Conservation (phyloP, 2,113 vertebrate species). For the Phalacrocorax pelagicus region DNA sequence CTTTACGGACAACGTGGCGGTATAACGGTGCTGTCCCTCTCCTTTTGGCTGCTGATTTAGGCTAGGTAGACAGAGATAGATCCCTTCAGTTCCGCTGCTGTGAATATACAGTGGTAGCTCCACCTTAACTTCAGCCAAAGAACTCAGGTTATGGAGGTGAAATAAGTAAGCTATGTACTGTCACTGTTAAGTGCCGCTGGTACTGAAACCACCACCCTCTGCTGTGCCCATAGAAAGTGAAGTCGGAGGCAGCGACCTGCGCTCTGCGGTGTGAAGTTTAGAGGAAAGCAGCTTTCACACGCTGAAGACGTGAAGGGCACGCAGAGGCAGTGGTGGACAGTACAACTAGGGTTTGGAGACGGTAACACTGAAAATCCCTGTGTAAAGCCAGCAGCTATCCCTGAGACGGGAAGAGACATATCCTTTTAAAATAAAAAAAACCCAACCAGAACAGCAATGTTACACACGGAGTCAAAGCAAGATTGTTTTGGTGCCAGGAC, state of each 20-base stretch:
- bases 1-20: neutral
- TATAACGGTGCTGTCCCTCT: neutral
- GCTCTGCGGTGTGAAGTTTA: neutral
- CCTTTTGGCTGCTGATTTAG: neutral
- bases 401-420: neutral
- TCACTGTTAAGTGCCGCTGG: neutral
- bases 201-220: neutral
- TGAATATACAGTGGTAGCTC: neutral
- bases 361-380: neutral
- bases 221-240: neutral
- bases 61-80: too few relatives aligned
- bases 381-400: neutral
- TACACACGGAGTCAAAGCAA: fast-evolving
- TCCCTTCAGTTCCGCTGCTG: neutral
- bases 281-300: neutral
- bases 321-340: neutral
- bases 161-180: neutral
- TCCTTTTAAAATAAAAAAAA: neutral
- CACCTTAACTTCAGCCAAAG: neutral
- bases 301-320: neutral
- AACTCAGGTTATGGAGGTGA: neutral
- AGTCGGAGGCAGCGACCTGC: neutral
- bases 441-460: neutral
- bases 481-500: neutral
- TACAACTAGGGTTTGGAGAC: neutral